Conservation (phyloP, 2,888 invertebrate species). For the Apamea sordens region DNA sequence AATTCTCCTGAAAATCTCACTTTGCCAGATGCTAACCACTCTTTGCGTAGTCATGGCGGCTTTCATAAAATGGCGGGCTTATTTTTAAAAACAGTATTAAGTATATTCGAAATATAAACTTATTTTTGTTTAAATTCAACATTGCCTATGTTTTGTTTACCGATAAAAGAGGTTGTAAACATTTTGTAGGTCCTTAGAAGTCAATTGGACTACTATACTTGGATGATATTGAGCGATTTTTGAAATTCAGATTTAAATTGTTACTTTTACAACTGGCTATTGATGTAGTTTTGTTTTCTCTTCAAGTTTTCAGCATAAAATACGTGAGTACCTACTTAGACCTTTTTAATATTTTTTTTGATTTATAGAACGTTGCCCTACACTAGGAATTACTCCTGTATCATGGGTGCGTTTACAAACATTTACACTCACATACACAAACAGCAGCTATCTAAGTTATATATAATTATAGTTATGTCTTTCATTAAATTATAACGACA, state of each 20-base stretch:
- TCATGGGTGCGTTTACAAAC: too few species aligned
- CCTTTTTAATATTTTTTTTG: too few species aligned
- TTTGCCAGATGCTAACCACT: conserved; percentile 61
- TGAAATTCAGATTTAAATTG: neutral
- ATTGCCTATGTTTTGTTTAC: neutral
- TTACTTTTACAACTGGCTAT: neutral
- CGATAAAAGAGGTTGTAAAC: conserved; percentile 18
- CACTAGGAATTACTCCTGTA: too few species aligned
- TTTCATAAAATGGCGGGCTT: conserved; percentile 25
- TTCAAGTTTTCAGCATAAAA: conserved; percentile 1
- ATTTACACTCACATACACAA: too few species aligned
- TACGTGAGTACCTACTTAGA: too few species aligned
- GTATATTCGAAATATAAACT: conserved; percentile 27
- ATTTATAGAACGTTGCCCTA: too few species aligned
- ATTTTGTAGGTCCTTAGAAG: neutral
- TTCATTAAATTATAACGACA: neutral
- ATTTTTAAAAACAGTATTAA: conserved; percentile 36
- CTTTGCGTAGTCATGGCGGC: conserved; percentile 41
- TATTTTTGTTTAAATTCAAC: conserved; percentile 9
- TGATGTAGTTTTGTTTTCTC: neutral
- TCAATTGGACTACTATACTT: neutral
- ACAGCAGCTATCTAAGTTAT: too few species aligned
- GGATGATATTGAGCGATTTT: neutral
- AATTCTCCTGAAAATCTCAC: conserved; percentile 62
- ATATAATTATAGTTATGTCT: neutral